Evolutionary conservation across 2,797 vertebrate genomes (phyloP).

Genomic region (Chromobotia macracanthus): DNA sequence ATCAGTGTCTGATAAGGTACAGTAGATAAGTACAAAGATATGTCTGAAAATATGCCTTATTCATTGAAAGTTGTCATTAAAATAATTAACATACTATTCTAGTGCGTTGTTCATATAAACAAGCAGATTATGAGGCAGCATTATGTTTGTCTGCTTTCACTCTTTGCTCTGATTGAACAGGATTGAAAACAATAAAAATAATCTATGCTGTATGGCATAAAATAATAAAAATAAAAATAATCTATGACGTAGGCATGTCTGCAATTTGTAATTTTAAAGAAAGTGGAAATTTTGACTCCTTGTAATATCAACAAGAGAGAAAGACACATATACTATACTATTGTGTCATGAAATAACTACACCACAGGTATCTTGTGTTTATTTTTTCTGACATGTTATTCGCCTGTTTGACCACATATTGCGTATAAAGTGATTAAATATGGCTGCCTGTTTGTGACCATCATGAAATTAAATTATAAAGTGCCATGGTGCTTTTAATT

Average conservation of each 20-base stretch:
- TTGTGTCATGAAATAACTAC: constrained; percentile 15
- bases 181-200: no score
- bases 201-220: no score
- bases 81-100: no score
- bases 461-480: constrained; percentile 5
- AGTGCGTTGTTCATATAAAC: no score
- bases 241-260: neutral
- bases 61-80: no score
- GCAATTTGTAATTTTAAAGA: constrained; percentile 22
- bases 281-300: neutral
- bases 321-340: neutral
- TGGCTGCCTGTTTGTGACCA: constrained; percentile 13
- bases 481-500: constrained; percentile 19
- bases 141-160: no score
- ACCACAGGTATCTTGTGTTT: neutral
- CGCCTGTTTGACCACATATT: constrained; percentile 17
- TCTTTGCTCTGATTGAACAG: no score
- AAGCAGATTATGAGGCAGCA: no score
- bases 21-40: no score
- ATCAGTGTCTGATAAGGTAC: no score
- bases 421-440: constrained; percentile 16
- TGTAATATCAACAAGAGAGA: neutral
- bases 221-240: no score
- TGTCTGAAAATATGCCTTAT: no score
- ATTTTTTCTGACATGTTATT: constrained; percentile 14